Evolutionary conservation across 1,140 invertebrate species (phyloP).

Genomic region (Halesus radiatus): DNA sequence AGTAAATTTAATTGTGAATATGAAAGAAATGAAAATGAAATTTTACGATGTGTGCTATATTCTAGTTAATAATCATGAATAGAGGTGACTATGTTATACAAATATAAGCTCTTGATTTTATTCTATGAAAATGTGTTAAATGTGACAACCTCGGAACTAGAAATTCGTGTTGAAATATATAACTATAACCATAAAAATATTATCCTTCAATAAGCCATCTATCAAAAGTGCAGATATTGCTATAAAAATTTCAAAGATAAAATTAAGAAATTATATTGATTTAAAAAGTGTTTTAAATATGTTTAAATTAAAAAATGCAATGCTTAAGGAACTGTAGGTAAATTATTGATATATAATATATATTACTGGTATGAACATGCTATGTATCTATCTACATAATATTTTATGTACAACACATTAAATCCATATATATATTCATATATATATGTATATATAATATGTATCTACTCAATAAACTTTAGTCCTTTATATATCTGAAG

Average conservation of each 20-base stretch:
- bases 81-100: too few species aligned
- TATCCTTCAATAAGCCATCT: too few species aligned
- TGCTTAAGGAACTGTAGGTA: conserved; percentile 30
- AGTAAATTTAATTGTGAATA: too few species aligned
- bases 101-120: too few species aligned
- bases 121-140: background rate
- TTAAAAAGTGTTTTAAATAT: background rate
- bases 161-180: background rate
- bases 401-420: background rate
- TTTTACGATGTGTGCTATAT: too few species aligned
- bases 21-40: too few species aligned
- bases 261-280: background rate
- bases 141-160: background rate
- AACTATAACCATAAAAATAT: too few species aligned
- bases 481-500: conserved; percentile 23
- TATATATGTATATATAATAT: background rate
- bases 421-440: background rate
- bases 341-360: background rate
- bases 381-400: background rate
- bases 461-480: background rate
- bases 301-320: background rate
- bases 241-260: too few species aligned
- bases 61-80: too few species aligned
- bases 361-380: background rate
- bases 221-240: too few species aligned